Conservation (phyloP, 1,140 invertebrate genomes). For the Zaprionus tsacasi region DNA sequence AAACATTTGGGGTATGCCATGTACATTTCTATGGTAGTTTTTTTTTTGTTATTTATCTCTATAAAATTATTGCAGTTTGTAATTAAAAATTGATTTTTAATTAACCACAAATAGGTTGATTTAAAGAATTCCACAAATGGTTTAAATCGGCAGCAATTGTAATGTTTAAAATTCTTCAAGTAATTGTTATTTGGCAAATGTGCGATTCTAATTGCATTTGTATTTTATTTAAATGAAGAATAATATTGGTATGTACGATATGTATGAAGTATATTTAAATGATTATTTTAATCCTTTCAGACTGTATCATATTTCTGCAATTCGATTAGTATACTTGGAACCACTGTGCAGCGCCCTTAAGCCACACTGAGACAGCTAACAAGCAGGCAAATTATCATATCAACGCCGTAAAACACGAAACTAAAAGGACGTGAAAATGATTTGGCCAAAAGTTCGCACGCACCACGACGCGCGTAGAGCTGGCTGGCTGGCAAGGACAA, state of each 20-base stretch:
- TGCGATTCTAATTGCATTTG: not conserved
- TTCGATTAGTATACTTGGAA: not conserved
- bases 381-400: conserved; percentile 69
- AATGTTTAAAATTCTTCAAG: not conserved
- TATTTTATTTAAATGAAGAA: too few relatives aligned
- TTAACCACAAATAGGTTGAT: not conserved
- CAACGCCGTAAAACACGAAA: conserved; percentile 62
- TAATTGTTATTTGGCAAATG: not conserved
- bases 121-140: not conserved
- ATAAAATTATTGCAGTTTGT: not conserved
- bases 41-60: not conserved
- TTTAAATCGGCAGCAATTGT: too few relatives aligned
- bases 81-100: conserved; percentile 2
- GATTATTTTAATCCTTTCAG: not conserved
- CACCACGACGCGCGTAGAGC: not conserved
- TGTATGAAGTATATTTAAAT: too few relatives aligned
- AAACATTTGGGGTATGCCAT: not conserved
- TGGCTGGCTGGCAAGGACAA: not conserved
- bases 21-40: not conserved
- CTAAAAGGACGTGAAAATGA: conserved; percentile 65
- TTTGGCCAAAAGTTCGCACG: conserved; percentile 40
- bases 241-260: too few relatives aligned
- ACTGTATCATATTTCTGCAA: not conserved
- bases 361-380: conserved; percentile 26
- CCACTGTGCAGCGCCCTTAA: not conserved